Conservation (phyloP, 2,797 vertebrate species). For the Periparus ater region DNA sequence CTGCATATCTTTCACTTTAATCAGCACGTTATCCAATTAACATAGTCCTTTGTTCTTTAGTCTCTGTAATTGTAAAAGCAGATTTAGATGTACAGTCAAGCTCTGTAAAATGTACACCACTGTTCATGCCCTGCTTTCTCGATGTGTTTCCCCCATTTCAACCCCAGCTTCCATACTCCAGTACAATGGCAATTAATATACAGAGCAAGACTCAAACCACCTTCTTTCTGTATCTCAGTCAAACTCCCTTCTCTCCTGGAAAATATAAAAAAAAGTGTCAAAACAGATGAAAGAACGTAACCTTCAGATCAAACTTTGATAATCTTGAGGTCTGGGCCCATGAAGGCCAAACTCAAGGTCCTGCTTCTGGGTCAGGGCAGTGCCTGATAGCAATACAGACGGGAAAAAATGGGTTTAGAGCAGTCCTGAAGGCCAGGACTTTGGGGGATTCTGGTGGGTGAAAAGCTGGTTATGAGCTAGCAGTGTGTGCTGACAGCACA, state of each 20-base stretch:
- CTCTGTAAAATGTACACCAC: not conserved
- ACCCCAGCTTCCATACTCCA: not conserved
- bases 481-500: not conserved
- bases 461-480: not conserved
- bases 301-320: not conserved
- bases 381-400: not conserved
- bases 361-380: not conserved
- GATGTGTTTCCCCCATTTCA: not conserved
- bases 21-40: not conserved
- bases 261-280: not conserved
- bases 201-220: not conserved
- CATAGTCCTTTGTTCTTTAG: not conserved
- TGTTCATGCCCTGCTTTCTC: not conserved
- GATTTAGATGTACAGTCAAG: not conserved
- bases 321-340: not conserved
- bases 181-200: not conserved
- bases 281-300: not conserved
- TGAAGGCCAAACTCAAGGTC: not conserved
- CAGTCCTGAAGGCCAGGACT: not conserved
- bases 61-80: not conserved
- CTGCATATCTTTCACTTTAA: not conserved
- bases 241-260: not conserved
- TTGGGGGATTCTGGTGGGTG: not conserved
- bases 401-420: not conserved
- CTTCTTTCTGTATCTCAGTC: not conserved